A percentile compares a stretch with the other conserved stretches of the same genome.
These are phyloP conservation scores for Eriocheir sinensis DNA, from an alignment of 1,140 invertebrate species.

Conservation along the genomic window DNA sequence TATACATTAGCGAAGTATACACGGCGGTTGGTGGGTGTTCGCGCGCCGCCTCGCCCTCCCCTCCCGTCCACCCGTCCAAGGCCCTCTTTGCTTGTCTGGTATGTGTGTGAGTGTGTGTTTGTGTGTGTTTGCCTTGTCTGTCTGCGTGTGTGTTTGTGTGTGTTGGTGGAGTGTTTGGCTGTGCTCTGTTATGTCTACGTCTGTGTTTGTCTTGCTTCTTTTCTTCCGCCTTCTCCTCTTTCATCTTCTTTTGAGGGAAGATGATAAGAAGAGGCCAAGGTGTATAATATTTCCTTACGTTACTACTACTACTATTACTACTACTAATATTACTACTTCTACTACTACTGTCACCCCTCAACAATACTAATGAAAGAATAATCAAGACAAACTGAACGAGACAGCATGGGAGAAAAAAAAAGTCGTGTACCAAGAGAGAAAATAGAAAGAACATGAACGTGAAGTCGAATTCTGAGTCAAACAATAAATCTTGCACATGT, in stretches of 20 bases:
- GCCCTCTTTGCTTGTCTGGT: not conserved
- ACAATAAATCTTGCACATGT: too few relatives aligned
- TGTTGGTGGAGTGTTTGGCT: too few relatives aligned
- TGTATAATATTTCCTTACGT: not conserved
- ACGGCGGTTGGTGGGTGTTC: not conserved
- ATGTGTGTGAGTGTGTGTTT: constrained; percentile 35
- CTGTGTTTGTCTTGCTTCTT: too few relatives aligned
- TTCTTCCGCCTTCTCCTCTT: not conserved
- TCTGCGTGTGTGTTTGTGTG: not conserved
- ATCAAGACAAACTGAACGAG: too few relatives aligned
- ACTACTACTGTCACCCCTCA: not conserved
- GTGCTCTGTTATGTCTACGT: too few relatives aligned
- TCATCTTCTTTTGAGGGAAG: too few relatives aligned
- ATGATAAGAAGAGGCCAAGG: not conserved
- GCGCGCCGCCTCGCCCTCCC: not conserved
- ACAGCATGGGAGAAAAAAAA: too few relatives aligned
- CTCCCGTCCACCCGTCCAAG: not conserved
- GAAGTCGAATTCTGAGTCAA: too few relatives aligned
- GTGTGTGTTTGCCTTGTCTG: not conserved
- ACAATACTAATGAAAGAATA: too few relatives aligned
- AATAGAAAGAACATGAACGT: too few relatives aligned
- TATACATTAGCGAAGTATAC: constrained; percentile 62
- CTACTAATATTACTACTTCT: not conserved
- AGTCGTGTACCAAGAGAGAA: not conserved
- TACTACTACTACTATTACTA: not conserved